Evolutionary conservation across 2,113 vertebrate species (phyloP).

Genomic region (Thalassarche chlororhynchos): DNA sequence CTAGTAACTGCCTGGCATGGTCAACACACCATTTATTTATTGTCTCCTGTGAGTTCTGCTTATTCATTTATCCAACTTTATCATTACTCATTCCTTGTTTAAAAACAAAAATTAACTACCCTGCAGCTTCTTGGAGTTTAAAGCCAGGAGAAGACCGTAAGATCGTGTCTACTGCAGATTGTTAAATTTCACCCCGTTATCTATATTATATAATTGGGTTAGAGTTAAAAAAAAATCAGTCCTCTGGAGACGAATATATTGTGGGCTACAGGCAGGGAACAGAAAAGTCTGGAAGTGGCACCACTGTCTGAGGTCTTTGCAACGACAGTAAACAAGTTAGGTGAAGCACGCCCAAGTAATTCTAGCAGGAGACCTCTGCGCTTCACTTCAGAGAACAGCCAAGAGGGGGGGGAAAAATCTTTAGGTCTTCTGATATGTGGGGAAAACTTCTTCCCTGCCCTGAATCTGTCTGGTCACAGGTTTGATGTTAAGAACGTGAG

Average conservation of each 20-base stretch:
- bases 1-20: background rate
- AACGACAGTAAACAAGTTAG: background rate
- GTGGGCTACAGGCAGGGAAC: background rate
- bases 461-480: background rate
- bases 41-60: background rate
- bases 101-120: conserved; percentile 2
- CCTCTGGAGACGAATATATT: background rate
- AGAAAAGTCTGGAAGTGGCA: background rate
- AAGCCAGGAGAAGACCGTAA: background rate
- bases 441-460: background rate
- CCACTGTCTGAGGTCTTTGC: background rate
- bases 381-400: background rate
- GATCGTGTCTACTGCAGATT: background rate
- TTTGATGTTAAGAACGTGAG: background rate
- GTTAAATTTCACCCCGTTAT: background rate
- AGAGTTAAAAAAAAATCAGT: background rate
- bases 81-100: background rate
- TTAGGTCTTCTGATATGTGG: background rate
- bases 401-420: background rate
- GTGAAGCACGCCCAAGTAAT: background rate
- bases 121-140: background rate
- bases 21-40: background rate
- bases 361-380: background rate
- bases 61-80: background rate
- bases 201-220: background rate